These are phyloP conservation scores for Latrodectus hesperus DNA, from an alignment of 2,888 invertebrate genomes.

Conservation along the genomic window DNA sequence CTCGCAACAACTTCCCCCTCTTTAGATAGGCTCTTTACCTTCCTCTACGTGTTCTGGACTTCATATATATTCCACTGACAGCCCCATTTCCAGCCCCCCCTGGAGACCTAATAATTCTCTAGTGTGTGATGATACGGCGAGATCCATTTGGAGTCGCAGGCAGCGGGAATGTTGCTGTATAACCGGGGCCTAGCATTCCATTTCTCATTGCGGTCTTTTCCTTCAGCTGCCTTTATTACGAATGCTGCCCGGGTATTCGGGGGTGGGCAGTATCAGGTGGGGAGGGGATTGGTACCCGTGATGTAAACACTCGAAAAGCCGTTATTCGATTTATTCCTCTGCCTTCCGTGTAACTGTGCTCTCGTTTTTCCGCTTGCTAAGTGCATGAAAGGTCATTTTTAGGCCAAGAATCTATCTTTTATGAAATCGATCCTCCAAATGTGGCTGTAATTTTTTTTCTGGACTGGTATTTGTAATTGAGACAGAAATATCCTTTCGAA, in stretches of 20 bases:
- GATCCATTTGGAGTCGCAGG: slow-evolving; percentile 45
- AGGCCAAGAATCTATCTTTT: too few relatives aligned
- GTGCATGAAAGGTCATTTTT: too few relatives aligned
- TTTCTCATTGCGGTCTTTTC: slow-evolving; percentile 33
- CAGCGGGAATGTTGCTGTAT: slow-evolving; percentile 38
- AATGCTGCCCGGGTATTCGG: slow-evolving; percentile 24
- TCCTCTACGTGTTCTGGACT: slow-evolving; percentile 16
- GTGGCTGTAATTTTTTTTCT: too few relatives aligned
- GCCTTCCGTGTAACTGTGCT: background rate
- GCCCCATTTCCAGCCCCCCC: slow-evolving; percentile 18
- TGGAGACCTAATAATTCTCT: slow-evolving; percentile 38
- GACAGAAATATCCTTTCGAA: too few relatives aligned
- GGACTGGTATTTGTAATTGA: too few relatives aligned
- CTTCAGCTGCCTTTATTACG: slow-evolving; percentile 20
- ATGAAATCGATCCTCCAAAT: too few relatives aligned
- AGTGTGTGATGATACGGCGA: slow-evolving; percentile 16
- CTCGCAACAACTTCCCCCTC: background rate
- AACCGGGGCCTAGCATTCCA: slow-evolving; percentile 41
- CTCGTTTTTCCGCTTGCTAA: background rate
- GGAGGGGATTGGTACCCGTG: background rate
- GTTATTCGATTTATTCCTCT: slow-evolving; percentile 31
- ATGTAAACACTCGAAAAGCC: slow-evolving; percentile 38
- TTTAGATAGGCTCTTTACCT: background rate
- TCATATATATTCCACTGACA: slow-evolving; percentile 63
- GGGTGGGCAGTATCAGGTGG: background rate